A percentile compares a stretch with the other conserved stretches of the same genome.
These are phyloP conservation scores for Zygothrica quintamaculata DNA, from an alignment of 2,888 invertebrate species.

Conservation along the genomic window DNA sequence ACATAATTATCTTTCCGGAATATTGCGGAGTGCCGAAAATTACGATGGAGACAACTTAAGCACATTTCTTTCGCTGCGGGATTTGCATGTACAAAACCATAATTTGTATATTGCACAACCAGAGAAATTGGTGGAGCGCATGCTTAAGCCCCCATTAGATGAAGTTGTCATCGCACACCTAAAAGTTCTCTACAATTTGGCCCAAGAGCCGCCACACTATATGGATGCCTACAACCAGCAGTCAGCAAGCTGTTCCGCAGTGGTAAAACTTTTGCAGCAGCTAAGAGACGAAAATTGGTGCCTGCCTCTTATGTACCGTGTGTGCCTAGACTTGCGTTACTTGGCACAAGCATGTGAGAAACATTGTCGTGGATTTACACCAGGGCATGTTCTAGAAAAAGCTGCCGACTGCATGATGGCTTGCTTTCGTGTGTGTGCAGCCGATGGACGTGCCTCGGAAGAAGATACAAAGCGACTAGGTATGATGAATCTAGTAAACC, in stretches of 20 bases:
- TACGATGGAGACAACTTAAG: constrained; percentile 87
- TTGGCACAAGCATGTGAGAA: constrained; percentile 92
- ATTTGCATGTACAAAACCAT: constrained; percentile 90
- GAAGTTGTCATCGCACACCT: constrained; percentile 91
- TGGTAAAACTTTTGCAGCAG: constrained; percentile 92
- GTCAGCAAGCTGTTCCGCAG: constrained; percentile 90
- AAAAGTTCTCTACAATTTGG: constrained; percentile 86
- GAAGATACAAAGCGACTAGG: constrained; percentile 97
- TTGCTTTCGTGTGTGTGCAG: constrained; percentile 97
- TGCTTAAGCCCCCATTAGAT: constrained; percentile 90
- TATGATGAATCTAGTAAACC: constrained; percentile 98
- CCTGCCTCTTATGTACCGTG: constrained; percentile 95
- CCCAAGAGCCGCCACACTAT: constrained; percentile 85
- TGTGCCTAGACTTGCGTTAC: constrained; percentile 95
- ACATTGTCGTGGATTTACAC: constrained; percentile 72
- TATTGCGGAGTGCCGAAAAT: constrained; percentile 87
- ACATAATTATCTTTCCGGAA: constrained; percentile 83
- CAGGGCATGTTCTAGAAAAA: constrained; percentile 89
- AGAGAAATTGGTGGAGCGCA: constrained; percentile 89
- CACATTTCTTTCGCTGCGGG: constrained; percentile 87
- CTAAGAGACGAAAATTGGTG: constrained; percentile 99
- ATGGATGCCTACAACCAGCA: constrained; percentile 92
- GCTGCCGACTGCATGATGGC: constrained; percentile 97
- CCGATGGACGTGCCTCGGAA: constrained; percentile 91
- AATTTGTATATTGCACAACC: constrained; percentile 89